Percentiles rank a stretch among this genome's conserved stretches.
Evolutionary conservation across 2,797 vertebrate species (phyloP).

Genomic region (Psittacula echo): DNA sequence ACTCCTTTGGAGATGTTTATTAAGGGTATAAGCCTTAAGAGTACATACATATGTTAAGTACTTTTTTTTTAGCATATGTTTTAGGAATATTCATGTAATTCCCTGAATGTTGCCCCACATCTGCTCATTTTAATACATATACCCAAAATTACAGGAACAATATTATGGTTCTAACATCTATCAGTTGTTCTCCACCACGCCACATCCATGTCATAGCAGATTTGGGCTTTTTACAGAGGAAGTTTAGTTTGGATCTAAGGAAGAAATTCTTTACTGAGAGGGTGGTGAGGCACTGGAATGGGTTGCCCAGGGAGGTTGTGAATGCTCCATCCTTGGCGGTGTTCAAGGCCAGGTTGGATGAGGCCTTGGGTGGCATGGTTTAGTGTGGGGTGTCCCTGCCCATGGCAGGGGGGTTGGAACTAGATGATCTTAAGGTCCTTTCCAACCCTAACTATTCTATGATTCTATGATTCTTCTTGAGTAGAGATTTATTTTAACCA

Average conservation of each 20-base stretch:
- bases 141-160: background rate
- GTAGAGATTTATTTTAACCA: background rate
- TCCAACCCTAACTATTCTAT: too few relatives aligned
- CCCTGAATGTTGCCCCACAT: background rate
- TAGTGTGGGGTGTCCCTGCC: too few relatives aligned
- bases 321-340: too few relatives aligned
- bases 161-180: background rate
- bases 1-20: background rate
- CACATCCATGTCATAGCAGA: background rate
- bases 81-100: background rate
- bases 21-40: background rate
- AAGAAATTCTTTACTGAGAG: too few relatives aligned
- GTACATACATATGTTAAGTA: fast-evolving
- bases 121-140: background rate
- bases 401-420: too few relatives aligned
- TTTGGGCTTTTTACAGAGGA: background rate
- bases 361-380: too few relatives aligned
- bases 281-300: too few relatives aligned
- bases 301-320: too few relatives aligned
- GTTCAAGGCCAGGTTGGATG: too few relatives aligned
- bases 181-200: background rate
- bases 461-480: background rate
- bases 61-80: background rate
- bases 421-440: too few relatives aligned
- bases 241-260: too few relatives aligned